Evolutionary conservation across 1,140 invertebrate genomes (phyloP).

Genomic region (Tetragonula clypearis): DNA sequence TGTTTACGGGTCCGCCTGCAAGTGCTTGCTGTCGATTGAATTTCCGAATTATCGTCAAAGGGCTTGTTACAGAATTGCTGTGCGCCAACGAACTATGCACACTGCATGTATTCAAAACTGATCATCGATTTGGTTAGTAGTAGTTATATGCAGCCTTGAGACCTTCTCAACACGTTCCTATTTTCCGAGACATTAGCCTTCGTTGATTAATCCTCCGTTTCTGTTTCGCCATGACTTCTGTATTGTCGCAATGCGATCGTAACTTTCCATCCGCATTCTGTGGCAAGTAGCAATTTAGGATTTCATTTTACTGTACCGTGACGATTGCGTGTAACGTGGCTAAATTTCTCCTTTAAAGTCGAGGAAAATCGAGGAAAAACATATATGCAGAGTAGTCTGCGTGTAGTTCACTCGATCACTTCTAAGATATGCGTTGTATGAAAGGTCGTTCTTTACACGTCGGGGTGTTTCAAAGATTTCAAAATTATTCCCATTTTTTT

Average conservation of each 20-base stretch:
- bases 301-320: not conserved
- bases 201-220: not conserved
- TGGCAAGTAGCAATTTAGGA: not conserved
- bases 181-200: not conserved
- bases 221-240: not conserved
- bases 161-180: too few relatives aligned
- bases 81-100: not conserved
- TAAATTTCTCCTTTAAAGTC: not conserved
- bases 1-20: not conserved
- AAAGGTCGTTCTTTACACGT: too few relatives aligned
- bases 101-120: not conserved
- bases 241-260: not conserved
- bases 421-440: too few relatives aligned
- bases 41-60: slow-evolving; percentile 44
- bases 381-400: not conserved
- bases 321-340: not conserved
- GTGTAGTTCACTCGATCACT: too few relatives aligned
- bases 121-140: not conserved
- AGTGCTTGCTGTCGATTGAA: slow-evolving; percentile 36
- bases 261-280: not conserved
- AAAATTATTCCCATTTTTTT: too few relatives aligned
- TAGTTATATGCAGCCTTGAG: not conserved
- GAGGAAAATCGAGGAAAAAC: not conserved
- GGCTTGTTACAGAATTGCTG: slow-evolving; percentile 25
- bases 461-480: too few relatives aligned